Evolutionary conservation across 1,140 invertebrate genomes (phyloP), one percentile per base, ranked within the genome.

Genomic region (Apolygus lucorum): DNA sequence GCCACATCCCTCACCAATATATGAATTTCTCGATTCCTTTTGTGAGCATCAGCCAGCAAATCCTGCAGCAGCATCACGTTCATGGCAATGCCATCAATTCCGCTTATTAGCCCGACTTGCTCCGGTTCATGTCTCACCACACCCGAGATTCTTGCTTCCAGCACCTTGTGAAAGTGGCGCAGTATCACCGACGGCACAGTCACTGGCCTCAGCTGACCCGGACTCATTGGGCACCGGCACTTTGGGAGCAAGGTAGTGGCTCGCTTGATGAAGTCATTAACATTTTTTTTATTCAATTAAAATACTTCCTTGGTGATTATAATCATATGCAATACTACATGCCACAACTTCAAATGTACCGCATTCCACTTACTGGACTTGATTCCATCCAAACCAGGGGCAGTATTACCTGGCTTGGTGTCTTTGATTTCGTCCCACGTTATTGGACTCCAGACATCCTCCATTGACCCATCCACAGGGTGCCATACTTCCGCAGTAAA

Each of bases 1-100:
- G 63, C 62, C 0, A 75, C 27, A 27, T 77, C 78, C 11, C 77
- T 24, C n/a, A 71, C 73, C 29, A 73, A 73, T 21, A 28, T 13
- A 28, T 64, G 63, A 8, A 64, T 2, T 26, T 64, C 63, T 11
- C 63, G 24, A 2, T 2, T 13, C 2, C 8, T 26, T 2, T 2
- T 22, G 13, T 28, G 2, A 2, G 63, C 63, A 11, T 2, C 63
- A 8, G 2, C 8, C 25, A 64, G 63, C 2, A 64, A 8, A 28
- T 2, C 27, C 4, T 64, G 13, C 2, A 64, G 2, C 4, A 64
- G 14, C 4, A 64, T 8, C 63, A 64, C 63, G 24, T 28, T 64
- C 11, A 25, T 2, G 4, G 63, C 63, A 22, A 26, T 17, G 13
- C 63, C 63, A 26, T 64, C 63, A 13, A 59, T 8, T 24, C 25